These are phyloP conservation scores for Temnothorax ravouxi DNA, from an alignment of 2,888 invertebrate species.

Conservation along the genomic window DNA sequence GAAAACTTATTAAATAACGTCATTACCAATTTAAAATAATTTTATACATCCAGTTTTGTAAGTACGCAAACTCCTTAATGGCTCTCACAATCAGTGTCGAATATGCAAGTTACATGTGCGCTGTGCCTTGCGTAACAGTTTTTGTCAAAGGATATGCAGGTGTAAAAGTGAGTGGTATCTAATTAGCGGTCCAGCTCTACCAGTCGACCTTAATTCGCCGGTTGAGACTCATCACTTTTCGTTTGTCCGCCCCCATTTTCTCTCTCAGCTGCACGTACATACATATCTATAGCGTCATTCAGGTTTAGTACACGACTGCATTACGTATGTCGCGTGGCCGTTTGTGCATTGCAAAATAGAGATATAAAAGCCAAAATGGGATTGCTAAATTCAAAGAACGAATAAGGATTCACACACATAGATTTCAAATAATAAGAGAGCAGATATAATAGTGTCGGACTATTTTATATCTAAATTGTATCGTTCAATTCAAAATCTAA, in stretches of 20 bases:
- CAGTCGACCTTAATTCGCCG: conserved; percentile 70
- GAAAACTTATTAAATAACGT: not conserved
- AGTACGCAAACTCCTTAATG: conserved; percentile 20
- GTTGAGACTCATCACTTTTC: conserved; percentile 61
- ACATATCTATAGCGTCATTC: conserved; percentile 23
- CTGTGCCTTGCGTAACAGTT: conserved; percentile 65
- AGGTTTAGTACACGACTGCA: conserved; percentile 4
- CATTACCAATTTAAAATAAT: conserved; percentile 14
- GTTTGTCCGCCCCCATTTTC: conserved; percentile 37
- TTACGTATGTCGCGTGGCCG: conserved; percentile 2
- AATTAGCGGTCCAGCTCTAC: conserved; percentile 76
- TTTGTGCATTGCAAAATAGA: conserved; percentile 40
- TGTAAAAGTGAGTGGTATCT: conserved; percentile 79
- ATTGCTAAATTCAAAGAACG: too few relatives aligned
- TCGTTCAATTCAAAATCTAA: not conserved
- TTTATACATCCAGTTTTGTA: not conserved
- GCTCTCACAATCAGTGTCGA: conserved; percentile 76
- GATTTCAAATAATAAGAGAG: not conserved
- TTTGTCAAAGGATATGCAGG: conserved; percentile 69
- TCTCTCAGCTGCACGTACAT: conserved; percentile 4
- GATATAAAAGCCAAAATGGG: not conserved
- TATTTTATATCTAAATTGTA: not conserved
- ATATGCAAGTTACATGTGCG: conserved; percentile 71
- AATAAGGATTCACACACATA: not conserved
- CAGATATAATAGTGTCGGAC: not conserved